phyloP scores from a whole-genome alignment of 2,888 invertebrate species.

The Pterostichus niger region DNA sequence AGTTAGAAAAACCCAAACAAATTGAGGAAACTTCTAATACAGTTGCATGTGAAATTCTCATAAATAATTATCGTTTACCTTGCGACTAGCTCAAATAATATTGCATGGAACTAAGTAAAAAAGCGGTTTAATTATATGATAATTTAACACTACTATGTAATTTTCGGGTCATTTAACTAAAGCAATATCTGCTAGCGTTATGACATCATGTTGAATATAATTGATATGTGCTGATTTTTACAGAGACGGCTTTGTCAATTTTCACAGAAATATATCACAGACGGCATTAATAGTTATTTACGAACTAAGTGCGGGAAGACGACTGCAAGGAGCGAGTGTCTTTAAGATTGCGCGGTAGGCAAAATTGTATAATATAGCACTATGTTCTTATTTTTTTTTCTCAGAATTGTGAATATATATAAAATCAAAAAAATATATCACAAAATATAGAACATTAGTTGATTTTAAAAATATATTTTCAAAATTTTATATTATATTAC shows the following conservation, averaged over 20 bases:
- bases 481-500: too few species aligned
- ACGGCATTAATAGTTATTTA: too few species aligned
- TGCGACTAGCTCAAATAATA: background rate
- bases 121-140: constrained; percentile 22
- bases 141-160: background rate
- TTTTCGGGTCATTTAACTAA: constrained; percentile 47
- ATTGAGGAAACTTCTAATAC: constrained; percentile 7
- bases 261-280: too few species aligned
- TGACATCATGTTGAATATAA: background rate
- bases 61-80: constrained; percentile 8
- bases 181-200: background rate
- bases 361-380: too few species aligned
- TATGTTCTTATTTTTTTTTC: too few species aligned
- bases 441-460: too few species aligned
- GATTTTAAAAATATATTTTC: too few species aligned
- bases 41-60: constrained; percentile 5
- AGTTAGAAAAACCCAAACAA: background rate
- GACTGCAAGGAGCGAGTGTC: too few species aligned
- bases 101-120: background rate
- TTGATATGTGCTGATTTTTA: constrained; percentile 5
- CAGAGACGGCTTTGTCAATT: background rate
- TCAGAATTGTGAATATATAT: too few species aligned
- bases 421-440: too few species aligned
- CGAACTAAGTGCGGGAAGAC: too few species aligned
- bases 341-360: too few species aligned